phyloP scores from a whole-genome alignment of 2,797 vertebrate genomes.

The Acipenser oxyrinchus region DNA sequence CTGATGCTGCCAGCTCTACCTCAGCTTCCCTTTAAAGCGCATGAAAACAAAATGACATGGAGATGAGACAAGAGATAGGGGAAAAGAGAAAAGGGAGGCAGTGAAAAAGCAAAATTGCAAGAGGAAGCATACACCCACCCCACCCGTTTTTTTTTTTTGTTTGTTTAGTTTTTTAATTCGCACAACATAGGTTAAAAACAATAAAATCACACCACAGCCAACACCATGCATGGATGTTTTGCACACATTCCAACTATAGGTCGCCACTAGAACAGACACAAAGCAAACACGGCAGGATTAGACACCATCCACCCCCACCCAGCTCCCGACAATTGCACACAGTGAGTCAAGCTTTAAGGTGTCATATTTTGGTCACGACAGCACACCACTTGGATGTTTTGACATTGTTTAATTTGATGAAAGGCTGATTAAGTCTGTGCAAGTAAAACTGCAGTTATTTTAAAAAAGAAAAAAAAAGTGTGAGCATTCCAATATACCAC shows the following conservation, averaged over 20 bases:
- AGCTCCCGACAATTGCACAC: slow-evolving; percentile 1
- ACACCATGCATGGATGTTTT: slow-evolving; percentile 42
- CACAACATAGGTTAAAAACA: no score
- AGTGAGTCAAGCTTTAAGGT: slow-evolving; percentile 51
- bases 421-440: slow-evolving; percentile 46
- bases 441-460: neutral
- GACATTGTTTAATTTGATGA: slow-evolving; percentile 22
- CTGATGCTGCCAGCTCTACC: slow-evolving; percentile 49
- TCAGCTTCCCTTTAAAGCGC: slow-evolving; percentile 66
- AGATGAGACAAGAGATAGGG: slow-evolving; percentile 27
- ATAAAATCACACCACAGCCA: slow-evolving; percentile 42
- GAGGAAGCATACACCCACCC: slow-evolving; percentile 2
- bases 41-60: slow-evolving; percentile 21
- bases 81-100: slow-evolving; percentile 22
- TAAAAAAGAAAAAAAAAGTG: slow-evolving; percentile 29
- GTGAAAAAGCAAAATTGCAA: no score
- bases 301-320: neutral
- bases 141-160: slow-evolving; percentile 20
- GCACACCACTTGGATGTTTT: slow-evolving; percentile 18
- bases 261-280: slow-evolving; percentile 32
- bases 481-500: slow-evolving; percentile 57
- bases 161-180: no score
- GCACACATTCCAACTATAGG: slow-evolving; percentile 39
- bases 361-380: slow-evolving; percentile 27
- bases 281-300: slow-evolving; percentile 44